Conservation (phyloP, 2,797 vertebrate species). For the Chelonia mydas region DNA sequence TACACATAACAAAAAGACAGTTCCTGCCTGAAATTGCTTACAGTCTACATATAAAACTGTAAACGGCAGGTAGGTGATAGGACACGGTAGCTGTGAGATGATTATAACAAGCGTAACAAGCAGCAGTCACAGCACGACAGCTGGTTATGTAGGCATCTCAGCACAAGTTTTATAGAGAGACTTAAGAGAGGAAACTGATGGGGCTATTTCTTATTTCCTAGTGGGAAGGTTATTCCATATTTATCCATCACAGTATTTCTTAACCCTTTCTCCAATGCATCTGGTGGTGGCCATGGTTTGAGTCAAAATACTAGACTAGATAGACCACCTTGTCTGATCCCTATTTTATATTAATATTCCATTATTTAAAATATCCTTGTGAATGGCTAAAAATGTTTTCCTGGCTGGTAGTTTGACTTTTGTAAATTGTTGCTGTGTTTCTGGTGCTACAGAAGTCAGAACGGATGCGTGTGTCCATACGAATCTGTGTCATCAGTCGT, state of each 20-base stretch:
- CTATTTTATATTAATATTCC: not conserved
- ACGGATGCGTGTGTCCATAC: not conserved
- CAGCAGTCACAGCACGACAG: not conserved
- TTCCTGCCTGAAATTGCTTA: not conserved
- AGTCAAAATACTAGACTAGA: not conserved
- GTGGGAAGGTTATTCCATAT: not conserved
- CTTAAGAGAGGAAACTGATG: accelerated
- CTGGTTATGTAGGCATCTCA: not conserved
- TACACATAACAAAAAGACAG: not conserved
- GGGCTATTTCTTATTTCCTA: not conserved
- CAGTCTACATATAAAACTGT: not conserved
- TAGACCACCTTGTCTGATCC: not conserved
- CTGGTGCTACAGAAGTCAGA: not conserved
- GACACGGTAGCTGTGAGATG: accelerated
- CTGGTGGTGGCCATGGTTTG: not conserved
- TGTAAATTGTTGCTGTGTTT: not conserved
- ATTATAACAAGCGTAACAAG: not conserved
- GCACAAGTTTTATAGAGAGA: not conserved
- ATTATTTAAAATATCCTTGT: not conserved
- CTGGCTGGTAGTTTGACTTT: not conserved
- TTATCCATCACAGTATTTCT: not conserved
- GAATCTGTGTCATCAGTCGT: not conserved
- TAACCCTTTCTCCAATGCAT: not conserved
- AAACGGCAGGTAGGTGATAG: not conserved
- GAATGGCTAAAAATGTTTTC: not conserved